Evolutionary conservation across 2,113 vertebrate genomes (phyloP).

Genomic region (Tetraodon nigroviridis): DNA sequence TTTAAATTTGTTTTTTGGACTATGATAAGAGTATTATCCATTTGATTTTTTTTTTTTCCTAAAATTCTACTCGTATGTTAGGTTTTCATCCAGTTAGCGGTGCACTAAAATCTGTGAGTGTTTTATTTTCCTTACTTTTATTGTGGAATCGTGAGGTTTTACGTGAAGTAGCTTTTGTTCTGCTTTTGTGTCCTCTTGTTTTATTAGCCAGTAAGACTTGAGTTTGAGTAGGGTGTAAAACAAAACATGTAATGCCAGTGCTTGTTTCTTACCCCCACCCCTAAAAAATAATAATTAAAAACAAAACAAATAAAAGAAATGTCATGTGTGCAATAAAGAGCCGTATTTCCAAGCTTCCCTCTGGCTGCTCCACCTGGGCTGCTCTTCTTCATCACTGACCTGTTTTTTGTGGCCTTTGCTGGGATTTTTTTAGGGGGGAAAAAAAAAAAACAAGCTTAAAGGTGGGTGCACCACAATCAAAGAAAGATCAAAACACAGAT

Average conservation of each 20-base stretch:
- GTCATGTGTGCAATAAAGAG: constrained; percentile 78
- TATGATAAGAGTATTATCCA: constrained; percentile 39
- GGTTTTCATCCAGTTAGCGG: constrained; percentile 51
- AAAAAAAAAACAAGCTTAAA: too few species aligned
- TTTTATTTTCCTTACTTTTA: constrained; percentile 14
- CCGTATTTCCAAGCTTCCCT: constrained; percentile 63
- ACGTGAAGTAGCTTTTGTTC: constrained; percentile 61
- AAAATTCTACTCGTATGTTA: constrained; percentile 39
- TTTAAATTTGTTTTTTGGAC: constrained; percentile 18
- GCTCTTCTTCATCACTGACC: constrained; percentile 36
- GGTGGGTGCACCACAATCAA: constrained; percentile 44
- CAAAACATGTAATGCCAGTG: constrained; percentile 61
- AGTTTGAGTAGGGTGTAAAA: constrained; percentile 56
- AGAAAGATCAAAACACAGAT: background rate
- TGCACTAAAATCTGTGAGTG: constrained; percentile 68
- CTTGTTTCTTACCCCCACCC: constrained; percentile 65
- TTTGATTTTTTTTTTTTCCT: constrained; percentile 32
- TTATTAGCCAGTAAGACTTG: constrained; percentile 47
- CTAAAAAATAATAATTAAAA: constrained; percentile 34
- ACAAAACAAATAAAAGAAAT: constrained; percentile 31
- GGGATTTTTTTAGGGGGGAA: constrained; percentile 1
- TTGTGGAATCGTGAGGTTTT: constrained; percentile 57
- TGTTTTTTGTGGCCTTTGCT: constrained; percentile 2
- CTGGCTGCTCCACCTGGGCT: constrained; percentile 59
- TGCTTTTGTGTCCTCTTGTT: constrained; percentile 63